phyloP scores from a whole-genome alignment of 2,113 vertebrate genomes.

The Cathartes aura region DNA sequence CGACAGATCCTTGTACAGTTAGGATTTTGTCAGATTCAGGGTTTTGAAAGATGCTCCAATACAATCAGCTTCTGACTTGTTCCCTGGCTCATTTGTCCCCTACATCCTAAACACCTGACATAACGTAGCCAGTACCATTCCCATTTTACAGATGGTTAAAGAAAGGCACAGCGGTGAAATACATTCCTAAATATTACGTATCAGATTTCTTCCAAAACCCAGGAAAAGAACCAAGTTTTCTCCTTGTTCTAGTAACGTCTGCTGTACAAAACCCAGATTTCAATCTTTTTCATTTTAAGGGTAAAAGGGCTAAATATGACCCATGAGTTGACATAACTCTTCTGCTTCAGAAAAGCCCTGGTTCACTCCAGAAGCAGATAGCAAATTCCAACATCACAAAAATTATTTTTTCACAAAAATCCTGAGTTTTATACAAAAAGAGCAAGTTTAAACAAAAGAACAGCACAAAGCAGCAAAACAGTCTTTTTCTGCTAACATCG shows the following conservation, averaged over 20 bases:
- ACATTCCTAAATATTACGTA: slow-evolving; percentile 33
- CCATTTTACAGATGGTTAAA: slow-evolving; percentile 33
- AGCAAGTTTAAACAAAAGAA: neutral
- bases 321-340: slow-evolving; percentile 61
- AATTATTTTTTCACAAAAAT: neutral
- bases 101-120: slow-evolving; percentile 18
- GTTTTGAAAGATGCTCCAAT: neutral
- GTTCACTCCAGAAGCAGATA: slow-evolving; percentile 30
- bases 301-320: slow-evolving; percentile 67
- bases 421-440: slow-evolving; percentile 35
- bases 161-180: neutral
- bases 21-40: neutral
- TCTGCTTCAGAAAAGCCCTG: slow-evolving; percentile 63
- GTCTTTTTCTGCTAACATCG: slow-evolving; percentile 36
- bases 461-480: neutral
- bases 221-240: slow-evolving; percentile 25
- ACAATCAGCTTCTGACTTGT: neutral
- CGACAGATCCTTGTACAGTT: neutral
- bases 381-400: neutral
- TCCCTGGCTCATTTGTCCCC: neutral
- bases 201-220: slow-evolving; percentile 29
- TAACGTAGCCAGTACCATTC: neutral
- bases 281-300: slow-evolving; percentile 70
- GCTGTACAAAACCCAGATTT: slow-evolving; percentile 24
- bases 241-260: neutral